Evolutionary conservation across 1,140 invertebrate species (phyloP).

Genomic region (Megalopta genalis): DNA sequence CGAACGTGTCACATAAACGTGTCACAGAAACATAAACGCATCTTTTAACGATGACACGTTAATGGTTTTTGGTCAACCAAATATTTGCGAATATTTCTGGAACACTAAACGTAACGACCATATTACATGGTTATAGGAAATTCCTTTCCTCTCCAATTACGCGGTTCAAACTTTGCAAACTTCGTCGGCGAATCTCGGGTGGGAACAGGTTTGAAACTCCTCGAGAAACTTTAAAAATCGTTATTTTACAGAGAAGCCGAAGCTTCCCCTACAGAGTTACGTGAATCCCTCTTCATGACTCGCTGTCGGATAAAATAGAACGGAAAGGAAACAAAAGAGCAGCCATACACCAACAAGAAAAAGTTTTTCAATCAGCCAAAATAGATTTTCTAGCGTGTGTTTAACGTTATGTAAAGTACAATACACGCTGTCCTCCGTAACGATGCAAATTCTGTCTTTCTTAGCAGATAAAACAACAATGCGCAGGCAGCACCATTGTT

Average conservation of each 20-base stretch:
- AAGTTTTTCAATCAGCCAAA: slow-evolving; percentile 49
- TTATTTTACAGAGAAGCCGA: slow-evolving; percentile 66
- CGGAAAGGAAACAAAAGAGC: slow-evolving; percentile 37
- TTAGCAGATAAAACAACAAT: neutral
- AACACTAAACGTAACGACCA: slow-evolving; percentile 29
- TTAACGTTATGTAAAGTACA: slow-evolving; percentile 16
- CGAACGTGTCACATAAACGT: too few species aligned
- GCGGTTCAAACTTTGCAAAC: slow-evolving; percentile 72
- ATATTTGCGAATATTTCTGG: neutral
- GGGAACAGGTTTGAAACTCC: slow-evolving; percentile 71
- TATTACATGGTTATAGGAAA: slow-evolving; percentile 45
- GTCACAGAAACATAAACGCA: neutral
- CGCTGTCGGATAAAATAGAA: slow-evolving; percentile 39
- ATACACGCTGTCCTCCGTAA: neutral
- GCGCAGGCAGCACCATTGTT: neutral
- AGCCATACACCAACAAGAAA: slow-evolving; percentile 23
- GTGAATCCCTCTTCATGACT: slow-evolving; percentile 47
- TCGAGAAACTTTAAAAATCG: slow-evolving; percentile 78
- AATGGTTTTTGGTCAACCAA: neutral
- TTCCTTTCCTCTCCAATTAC: slow-evolving; percentile 58
- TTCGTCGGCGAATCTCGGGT: slow-evolving; percentile 63
- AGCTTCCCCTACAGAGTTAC: slow-evolving; percentile 42
- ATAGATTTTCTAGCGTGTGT: slow-evolving; percentile 20
- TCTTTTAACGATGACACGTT: neutral
- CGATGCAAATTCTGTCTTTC: neutral